Evolutionary conservation across 1,140 invertebrate species (phyloP), one percentile per base, ranked within the genome.

Genomic region (Helicoverpa armigera): DNA sequence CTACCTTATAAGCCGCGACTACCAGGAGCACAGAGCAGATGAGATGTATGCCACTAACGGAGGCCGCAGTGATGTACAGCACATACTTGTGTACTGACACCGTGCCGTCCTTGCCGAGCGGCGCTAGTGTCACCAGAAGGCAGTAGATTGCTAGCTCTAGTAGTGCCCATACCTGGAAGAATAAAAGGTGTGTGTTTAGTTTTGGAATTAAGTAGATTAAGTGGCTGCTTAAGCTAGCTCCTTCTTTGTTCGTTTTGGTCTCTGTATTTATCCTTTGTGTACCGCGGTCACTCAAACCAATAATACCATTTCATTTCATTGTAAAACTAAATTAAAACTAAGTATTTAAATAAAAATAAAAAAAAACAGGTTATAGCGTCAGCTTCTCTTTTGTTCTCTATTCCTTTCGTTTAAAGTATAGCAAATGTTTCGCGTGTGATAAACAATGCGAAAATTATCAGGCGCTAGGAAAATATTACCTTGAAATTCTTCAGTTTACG

Each of bases 1-100:
- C 69, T 77, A 91, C 92, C 88, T 92, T 94, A 83, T 91, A 88
- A 65, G 90, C 91, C 13, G 89, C 92, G 2, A 94, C 84, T 16
- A 94, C 86, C 11, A 94, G 89, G 18, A 94, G 83, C 31, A 92
- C 69, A 4, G 92, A 93, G 72, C 86, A 89, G 0, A 93, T 79
- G 3, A 94, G 86, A 43, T 92, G 91, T 3, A 88, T 60, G 0
- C 90, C 91, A 54, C 88, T 91, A 73, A 94, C 90, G 0, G 63
- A 80, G 0, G 92, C 93, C 0, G 91, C 90, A 0, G 87, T 86
- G 35, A 91, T 78, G 82, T 91, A 94, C 18, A 93, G 75, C 14
- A 85, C 87, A 53, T 87, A 87, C 54, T 90, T 92, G 78, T 93
- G 89, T 0, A 80, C 80, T 10, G 92, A 92, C 5, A 92, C 82